Percentiles rank a stretch among this genome's conserved stretches.
Conservation (phyloP, 2,888 invertebrate genomes). For the Acleris literana region DNA sequence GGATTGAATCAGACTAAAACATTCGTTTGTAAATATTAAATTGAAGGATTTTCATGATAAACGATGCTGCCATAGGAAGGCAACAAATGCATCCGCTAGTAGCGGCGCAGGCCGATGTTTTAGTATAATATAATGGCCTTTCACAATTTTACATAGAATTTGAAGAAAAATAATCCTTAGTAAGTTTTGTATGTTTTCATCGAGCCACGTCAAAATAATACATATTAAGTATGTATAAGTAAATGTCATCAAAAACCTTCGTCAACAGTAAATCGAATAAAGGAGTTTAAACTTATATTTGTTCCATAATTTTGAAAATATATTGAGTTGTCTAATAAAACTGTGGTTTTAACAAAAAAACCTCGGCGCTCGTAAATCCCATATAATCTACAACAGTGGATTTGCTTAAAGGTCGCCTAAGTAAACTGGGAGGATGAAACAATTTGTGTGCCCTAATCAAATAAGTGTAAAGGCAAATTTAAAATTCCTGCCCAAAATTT, state of each 20-base stretch:
- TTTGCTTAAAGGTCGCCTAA: conserved; percentile 47
- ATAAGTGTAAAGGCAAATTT: conserved; percentile 69
- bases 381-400: conserved; percentile 51
- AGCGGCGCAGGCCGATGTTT: conserved; percentile 7
- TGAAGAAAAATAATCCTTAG: not conserved
- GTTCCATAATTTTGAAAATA: conserved; percentile 3
- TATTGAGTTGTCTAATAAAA: conserved; percentile 21
- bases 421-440: conserved; percentile 64
- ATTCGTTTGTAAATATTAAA: conserved; percentile 34
- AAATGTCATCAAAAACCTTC: too few species aligned
- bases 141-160: not conserved
- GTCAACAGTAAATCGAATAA: too few species aligned
- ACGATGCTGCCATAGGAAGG: conserved; percentile 19
- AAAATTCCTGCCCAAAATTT: conserved; percentile 64
- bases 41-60: conserved; percentile 31
- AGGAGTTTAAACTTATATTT: not conserved
- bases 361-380: conserved; percentile 24
- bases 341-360: conserved; percentile 21
- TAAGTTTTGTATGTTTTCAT: not conserved
- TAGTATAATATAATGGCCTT: not conserved
- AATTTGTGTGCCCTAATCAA: conserved; percentile 74
- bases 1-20: conserved; percentile 31
- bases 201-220: too few species aligned
- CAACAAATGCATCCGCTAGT: not conserved
- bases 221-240: too few species aligned